Conservation (phyloP, 1,140 invertebrate genomes). For the Drosophila kurseongensis region DNA sequence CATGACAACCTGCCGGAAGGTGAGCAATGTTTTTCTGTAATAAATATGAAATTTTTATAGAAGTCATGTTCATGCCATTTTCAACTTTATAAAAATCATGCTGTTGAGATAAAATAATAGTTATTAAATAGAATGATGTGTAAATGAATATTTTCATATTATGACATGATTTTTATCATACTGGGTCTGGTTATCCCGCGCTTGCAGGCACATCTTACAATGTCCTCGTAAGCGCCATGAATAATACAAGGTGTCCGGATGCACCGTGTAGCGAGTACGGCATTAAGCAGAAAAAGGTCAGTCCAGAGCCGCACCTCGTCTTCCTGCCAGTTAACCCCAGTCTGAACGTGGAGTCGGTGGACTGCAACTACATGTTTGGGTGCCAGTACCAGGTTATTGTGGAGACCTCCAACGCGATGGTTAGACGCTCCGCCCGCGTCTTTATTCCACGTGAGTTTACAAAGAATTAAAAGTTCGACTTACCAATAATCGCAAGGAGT, state of each 20-base stretch:
- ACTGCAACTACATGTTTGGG: slow-evolving; percentile 79
- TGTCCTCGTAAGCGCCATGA: slow-evolving; percentile 68
- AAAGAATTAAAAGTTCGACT: no score
- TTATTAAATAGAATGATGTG: no score
- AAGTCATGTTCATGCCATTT: background rate
- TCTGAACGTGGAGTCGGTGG: slow-evolving; percentile 60
- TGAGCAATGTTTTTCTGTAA: slow-evolving; percentile 10
- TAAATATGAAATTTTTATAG: no score
- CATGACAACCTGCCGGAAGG: slow-evolving; percentile 72
- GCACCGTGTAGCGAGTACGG: slow-evolving; percentile 72
- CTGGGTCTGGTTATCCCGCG: no score
- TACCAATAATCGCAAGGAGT: no score
- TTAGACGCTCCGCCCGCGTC: slow-evolving; percentile 47
- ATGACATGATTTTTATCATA: no score
- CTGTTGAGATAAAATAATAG: no score
- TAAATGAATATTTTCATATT: no score
- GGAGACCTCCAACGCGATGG: slow-evolving; percentile 68
- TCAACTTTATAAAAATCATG: no score
- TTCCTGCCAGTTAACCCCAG: slow-evolving; percentile 66
- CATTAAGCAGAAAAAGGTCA: slow-evolving; percentile 47
- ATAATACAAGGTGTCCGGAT: slow-evolving; percentile 69
- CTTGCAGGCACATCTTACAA: slow-evolving; percentile 70
- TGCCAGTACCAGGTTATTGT: slow-evolving; percentile 74
- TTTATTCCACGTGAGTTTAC: slow-evolving; percentile 60
- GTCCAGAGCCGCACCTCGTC: slow-evolving; percentile 8